Evolutionary conservation across 2,797 vertebrate species (phyloP), one percentile per base, ranked within the genome.

Genomic region (Danionella dracula): DNA sequence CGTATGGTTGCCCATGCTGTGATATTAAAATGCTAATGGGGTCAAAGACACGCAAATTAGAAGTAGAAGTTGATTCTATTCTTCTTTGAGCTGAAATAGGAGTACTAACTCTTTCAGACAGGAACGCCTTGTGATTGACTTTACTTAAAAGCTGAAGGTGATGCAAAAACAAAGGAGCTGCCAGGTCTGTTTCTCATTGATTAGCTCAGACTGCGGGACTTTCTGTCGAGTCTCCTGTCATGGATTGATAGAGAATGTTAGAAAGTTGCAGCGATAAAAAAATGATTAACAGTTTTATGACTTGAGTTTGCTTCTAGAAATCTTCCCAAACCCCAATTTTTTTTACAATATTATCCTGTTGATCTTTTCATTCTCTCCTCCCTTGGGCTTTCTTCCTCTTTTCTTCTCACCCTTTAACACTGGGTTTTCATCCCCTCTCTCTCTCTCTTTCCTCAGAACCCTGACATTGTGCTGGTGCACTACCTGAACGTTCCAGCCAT

Each of bases 401-500:
- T 48, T 57, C 34, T 42, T 23, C 31, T 38, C 37, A n/a, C n/a
- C 70, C 38, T 15, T 70, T 60, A 45, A 31, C 13, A 35, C 15
- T 9, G 2, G 37, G 40, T 58, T 76, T 70, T 67, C 66, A 66
- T 76, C 70, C 54, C 53, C 31, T 68, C 15, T 27, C 4, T 45
- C 11, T 10, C 4, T n/a, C 51, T 19, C 48, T 7, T 57, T 38
- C 42, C 12, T 49, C 84, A 99, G 97, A 99, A 99, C 84, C 97
- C 97, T 53, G 97, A 99, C 82, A 99, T 99, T 1, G 97, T 99
- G 80, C 87, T 99, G 82, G 97, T 99, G 82, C 97, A 99, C 87
- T 99, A 99, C 88, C 90, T 99, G 92, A 99, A 99, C 45, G 97
- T 99, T 60, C 97, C 97, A 0, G 97, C 97, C 87, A 99, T 99